Conservation (phyloP, 1,140 invertebrate species). For the Monochamus saltuarius region DNA sequence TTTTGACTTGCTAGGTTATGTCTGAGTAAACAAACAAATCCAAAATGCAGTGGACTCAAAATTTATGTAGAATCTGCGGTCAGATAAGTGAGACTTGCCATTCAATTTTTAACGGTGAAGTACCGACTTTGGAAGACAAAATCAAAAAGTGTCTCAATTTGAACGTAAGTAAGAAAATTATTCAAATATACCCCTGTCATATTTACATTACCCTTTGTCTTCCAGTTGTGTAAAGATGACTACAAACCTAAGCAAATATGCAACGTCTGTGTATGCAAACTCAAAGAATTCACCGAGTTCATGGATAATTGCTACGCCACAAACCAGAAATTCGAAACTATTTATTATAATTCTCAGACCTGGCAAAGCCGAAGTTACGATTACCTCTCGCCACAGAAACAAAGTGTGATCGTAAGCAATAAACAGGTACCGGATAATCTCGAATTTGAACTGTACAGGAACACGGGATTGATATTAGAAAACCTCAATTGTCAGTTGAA, state of each 20-base stretch:
- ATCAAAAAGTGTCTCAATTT: too few species aligned
- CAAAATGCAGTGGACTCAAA: constrained; percentile 18
- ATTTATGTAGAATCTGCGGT: constrained; percentile 30
- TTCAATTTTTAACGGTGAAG: constrained; percentile 16
- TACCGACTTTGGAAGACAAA: not conserved
- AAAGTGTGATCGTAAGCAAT: constrained; percentile 15
- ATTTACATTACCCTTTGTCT: too few species aligned
- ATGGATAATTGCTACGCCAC: too few species aligned
- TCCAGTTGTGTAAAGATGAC: too few species aligned
- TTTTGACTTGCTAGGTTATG: constrained; percentile 4
- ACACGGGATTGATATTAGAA: constrained; percentile 9
- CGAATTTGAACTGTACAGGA: constrained; percentile 14
- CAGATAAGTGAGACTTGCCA: constrained; percentile 26
- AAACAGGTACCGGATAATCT: constrained; percentile 9
- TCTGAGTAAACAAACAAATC: not conserved
- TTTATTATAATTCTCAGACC: too few species aligned
- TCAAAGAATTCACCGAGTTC: too few species aligned
- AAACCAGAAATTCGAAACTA: too few species aligned
- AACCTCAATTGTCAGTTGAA: constrained; percentile 7
- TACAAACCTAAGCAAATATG: too few species aligned
- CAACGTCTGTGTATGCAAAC: too few species aligned
- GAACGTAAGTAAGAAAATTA: too few species aligned
- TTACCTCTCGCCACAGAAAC: constrained; percentile 12
- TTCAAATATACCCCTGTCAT: too few species aligned
- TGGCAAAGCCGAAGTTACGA: not conserved